Percentiles rank a stretch among this genome's conserved stretches.
Conservation (phyloP, 2,797 vertebrate genomes). For the Melopsittacus undulatus region DNA sequence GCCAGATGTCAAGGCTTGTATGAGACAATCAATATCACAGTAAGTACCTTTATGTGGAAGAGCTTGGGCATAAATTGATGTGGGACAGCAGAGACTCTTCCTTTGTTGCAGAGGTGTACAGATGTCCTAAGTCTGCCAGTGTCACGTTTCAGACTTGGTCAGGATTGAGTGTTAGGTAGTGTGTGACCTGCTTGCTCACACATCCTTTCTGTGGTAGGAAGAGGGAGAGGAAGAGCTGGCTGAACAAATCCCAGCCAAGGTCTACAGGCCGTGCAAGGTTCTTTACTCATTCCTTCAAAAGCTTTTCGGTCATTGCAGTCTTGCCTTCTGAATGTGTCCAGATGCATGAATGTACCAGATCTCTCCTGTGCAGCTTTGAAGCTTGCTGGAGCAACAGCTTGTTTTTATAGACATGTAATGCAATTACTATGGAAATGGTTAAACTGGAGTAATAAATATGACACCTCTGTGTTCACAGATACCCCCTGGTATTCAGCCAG, state of each 20-base stretch:
- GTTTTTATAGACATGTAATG: background rate
- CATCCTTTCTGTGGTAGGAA: background rate
- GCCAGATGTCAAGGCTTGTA: slow-evolving; percentile 90
- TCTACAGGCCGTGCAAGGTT: background rate
- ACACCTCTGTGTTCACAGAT: slow-evolving; percentile 77
- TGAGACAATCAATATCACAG: slow-evolving; percentile 88
- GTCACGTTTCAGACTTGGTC: background rate
- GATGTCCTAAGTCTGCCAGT: background rate
- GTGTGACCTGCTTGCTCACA: background rate
- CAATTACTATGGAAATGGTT: background rate
- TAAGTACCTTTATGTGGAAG: slow-evolving; percentile 61
- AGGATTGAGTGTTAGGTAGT: background rate
- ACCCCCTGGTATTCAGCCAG: slow-evolving; percentile 89
- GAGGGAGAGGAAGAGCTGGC: background rate
- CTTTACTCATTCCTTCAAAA: background rate
- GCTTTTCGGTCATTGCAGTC: background rate
- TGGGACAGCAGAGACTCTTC: background rate
- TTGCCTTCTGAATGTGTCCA: background rate
- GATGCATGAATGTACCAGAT: background rate
- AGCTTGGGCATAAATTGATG: rapidly evolving
- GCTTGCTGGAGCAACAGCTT: background rate
- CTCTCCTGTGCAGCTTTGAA: background rate
- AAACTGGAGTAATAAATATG: background rate
- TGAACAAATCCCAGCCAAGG: background rate
- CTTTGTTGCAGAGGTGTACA: background rate